These are phyloP conservation scores for Erethizon dorsatum DNA, from an alignment of 2,797 vertebrate species.

Conservation along the genomic window DNA sequence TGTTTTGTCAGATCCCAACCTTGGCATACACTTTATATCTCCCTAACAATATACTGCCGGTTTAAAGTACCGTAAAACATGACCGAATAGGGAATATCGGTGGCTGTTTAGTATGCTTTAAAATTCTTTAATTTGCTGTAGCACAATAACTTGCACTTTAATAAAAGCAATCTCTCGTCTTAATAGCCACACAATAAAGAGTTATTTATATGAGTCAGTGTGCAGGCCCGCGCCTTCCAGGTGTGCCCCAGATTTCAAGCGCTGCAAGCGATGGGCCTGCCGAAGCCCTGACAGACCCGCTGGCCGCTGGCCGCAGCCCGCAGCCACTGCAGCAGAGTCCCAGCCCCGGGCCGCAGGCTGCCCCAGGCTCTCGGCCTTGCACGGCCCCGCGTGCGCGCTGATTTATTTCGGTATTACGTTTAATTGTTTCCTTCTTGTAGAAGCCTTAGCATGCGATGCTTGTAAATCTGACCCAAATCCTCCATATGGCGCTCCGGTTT, in stretches of 20 bases:
- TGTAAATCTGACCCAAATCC: slow-evolving; percentile 91
- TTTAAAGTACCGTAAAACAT: slow-evolving; percentile 88
- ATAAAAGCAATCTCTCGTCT: slow-evolving; percentile 90
- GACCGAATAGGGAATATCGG: slow-evolving; percentile 88
- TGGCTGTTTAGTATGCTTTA: slow-evolving; percentile 90
- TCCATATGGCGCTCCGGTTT: slow-evolving; percentile 92
- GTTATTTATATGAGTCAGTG: slow-evolving; percentile 90
- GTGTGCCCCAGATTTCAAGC: slow-evolving; percentile 90
- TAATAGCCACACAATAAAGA: slow-evolving; percentile 91
- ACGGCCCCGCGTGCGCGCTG: slow-evolving; percentile 88
- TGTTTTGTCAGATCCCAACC: slow-evolving; percentile 58
- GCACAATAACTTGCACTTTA: slow-evolving; percentile 91
- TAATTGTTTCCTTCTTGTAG: slow-evolving; percentile 92
- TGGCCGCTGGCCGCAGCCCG: slow-evolving; percentile 81
- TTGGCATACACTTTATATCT: slow-evolving; percentile 75
- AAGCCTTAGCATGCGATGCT: slow-evolving; percentile 91
- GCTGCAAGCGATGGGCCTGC: slow-evolving; percentile 77
- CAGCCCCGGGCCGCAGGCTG: slow-evolving; percentile 77
- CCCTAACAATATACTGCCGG: slow-evolving; percentile 78
- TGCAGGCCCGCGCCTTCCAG: slow-evolving; percentile 87
- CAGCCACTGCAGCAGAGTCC: slow-evolving; percentile 85
- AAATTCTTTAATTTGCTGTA: slow-evolving; percentile 92
- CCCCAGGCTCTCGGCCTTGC: slow-evolving; percentile 87
- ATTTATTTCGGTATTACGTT: slow-evolving; percentile 92
- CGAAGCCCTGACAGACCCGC: slow-evolving; percentile 78